phyloP scores from a whole-genome alignment of 2,888 invertebrate genomes.

The Beris morrisii region DNA sequence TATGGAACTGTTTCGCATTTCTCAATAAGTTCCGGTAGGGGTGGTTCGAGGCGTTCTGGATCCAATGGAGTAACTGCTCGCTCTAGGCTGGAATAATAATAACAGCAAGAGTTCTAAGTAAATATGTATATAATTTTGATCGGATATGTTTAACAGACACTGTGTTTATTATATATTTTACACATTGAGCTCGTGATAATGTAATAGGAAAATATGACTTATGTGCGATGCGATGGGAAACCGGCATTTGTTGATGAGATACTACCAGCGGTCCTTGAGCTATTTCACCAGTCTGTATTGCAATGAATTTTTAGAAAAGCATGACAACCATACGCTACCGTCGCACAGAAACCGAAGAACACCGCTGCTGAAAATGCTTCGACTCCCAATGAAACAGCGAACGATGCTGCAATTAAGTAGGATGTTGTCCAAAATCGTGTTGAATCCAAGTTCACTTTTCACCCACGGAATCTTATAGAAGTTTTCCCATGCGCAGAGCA shows the following conservation, averaged over 20 bases:
- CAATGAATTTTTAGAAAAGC: constrained; percentile 76
- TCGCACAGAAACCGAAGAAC: constrained; percentile 83
- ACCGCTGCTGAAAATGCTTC: constrained; percentile 66
- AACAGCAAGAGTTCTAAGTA: no score
- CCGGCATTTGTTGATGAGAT: constrained; percentile 42
- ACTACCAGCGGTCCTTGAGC: constrained; percentile 64
- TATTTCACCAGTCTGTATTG: constrained; percentile 66
- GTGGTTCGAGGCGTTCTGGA: no score
- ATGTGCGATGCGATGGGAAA: no score
- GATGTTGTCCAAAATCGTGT: constrained; percentile 72
- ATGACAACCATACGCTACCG: constrained; percentile 77
- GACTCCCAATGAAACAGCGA: constrained; percentile 62
- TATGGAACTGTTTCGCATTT: no score
- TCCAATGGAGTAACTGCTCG: no score
- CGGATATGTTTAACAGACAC: no score
- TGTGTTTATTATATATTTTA: no score
- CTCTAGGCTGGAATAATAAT: no score
- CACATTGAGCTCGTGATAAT: no score
- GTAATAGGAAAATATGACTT: no score
- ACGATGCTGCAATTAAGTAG: constrained; percentile 73
- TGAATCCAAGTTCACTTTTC: constrained; percentile 73
- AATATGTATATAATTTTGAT: no score
- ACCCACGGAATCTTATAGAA: constrained; percentile 80
- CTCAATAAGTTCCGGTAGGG: no score
- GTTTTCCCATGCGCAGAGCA: constrained; percentile 85